Conservation (phyloP, 2,888 invertebrate genomes). For the Holacanthella duospinosa region DNA sequence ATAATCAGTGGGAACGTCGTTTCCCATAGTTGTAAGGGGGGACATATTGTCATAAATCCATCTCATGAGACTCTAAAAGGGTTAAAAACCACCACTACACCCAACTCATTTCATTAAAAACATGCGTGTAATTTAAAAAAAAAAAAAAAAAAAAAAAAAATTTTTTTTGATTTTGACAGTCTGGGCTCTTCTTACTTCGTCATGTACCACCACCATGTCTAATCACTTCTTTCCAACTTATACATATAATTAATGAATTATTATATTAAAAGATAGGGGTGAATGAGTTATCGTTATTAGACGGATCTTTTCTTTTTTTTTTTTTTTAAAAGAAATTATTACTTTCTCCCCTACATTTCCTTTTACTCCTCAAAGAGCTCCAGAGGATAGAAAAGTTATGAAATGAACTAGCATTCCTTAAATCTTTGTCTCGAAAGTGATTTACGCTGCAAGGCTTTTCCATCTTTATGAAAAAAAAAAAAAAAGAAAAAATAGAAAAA, state of each 20-base stretch:
- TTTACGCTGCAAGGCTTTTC: background rate
- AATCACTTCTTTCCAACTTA: too few relatives aligned
- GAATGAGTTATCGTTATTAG: conserved; percentile 11
- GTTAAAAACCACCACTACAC: background rate
- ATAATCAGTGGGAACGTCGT: background rate
- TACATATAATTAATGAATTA: background rate
- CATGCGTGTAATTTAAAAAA: too few relatives aligned
- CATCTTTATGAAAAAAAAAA: conserved; percentile 4
- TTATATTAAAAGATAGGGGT: background rate
- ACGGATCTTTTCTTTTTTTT: background rate
- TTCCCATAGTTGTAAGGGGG: background rate
- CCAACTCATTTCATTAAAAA: background rate
- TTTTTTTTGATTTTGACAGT: background rate
- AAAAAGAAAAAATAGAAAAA: too few relatives aligned
- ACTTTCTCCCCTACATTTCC: background rate
- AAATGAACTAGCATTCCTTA: conserved; percentile 4
- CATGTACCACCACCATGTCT: too few relatives aligned
- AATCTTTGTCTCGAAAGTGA: conserved; percentile 10
- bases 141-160: background rate
- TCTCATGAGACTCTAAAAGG: background rate
- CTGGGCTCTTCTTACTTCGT: too few relatives aligned
- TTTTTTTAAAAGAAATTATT: background rate
- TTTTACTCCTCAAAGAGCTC: too few relatives aligned
- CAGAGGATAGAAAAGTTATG: conserved; percentile 6
- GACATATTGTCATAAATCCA: background rate